Conservation (phyloP, 37 sponge, comb jelly and placozoan species). For the Ianthella basta region DNA sequence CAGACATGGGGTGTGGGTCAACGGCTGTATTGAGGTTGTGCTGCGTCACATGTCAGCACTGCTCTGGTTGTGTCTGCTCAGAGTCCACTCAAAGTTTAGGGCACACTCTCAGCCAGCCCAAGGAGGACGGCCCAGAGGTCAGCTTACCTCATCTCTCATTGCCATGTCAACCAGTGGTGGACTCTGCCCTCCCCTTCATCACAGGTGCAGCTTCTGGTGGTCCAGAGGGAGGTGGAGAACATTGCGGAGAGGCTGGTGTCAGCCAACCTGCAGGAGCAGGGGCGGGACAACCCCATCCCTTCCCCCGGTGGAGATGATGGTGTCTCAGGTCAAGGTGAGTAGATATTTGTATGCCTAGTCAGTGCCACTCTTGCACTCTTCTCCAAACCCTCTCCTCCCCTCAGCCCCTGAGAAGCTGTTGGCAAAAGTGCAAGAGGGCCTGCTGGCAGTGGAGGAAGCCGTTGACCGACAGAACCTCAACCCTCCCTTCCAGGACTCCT, state of each 20-base stretch:
- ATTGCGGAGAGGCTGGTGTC: conserved; percentile 51
- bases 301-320: not conserved
- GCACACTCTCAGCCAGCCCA: not conserved
- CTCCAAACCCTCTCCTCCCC: not conserved
- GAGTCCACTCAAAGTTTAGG: no score
- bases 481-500: conserved; percentile 74
- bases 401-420: conserved; percentile 13
- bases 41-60: not conserved
- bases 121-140: not conserved
- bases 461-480: conserved; percentile 76
- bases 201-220: not conserved
- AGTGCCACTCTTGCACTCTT: not conserved
- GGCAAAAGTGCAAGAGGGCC: conserved; percentile 16
- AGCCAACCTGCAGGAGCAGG: conserved; percentile 67
- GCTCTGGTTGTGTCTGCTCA: no score
- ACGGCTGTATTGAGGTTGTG: no score
- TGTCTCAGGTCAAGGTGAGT: not conserved
- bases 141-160: no score
- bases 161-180: not conserved
- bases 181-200: conserved; percentile 3
- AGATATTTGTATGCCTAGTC: not conserved
- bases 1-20: no score
- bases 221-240: conserved; percentile 41
- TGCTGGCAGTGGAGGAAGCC: conserved; percentile 65
- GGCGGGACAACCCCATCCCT: not conserved